phyloP scores from a whole-genome alignment of 2,113 vertebrate species.

The Peromyscus polionotus region DNA sequence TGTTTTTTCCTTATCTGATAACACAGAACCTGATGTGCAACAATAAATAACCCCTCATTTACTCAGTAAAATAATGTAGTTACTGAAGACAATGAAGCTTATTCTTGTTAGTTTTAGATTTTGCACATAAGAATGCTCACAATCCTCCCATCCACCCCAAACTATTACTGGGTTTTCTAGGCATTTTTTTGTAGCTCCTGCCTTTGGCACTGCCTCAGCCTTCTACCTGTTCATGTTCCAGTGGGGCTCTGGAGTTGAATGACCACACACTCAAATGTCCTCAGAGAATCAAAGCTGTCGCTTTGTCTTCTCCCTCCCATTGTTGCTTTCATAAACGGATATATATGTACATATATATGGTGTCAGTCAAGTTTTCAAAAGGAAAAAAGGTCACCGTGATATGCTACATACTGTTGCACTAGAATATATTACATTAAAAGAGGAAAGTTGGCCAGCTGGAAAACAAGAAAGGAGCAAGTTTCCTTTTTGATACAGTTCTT shows the following conservation, averaged over 20 bases:
- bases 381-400: slow-evolving; percentile 56
- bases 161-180: neutral
- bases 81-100: neutral
- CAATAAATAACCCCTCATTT: slow-evolving; percentile 36
- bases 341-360: neutral
- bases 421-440: slow-evolving; percentile 63
- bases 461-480: slow-evolving; percentile 65
- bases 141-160: neutral
- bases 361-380: slow-evolving; percentile 68
- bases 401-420: slow-evolving; percentile 45
- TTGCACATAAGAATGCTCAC: neutral
- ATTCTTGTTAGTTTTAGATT: neutral
- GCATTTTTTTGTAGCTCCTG: neutral
- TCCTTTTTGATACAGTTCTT: slow-evolving; percentile 52
- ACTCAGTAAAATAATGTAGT: neutral
- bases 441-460: slow-evolving; percentile 36
- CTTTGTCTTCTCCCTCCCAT: slow-evolving; percentile 9
- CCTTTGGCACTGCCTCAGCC: neutral
- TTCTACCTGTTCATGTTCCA: neutral
- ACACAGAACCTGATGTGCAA: neutral
- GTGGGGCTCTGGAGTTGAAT: neutral
- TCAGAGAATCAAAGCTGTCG: slow-evolving; percentile 37
- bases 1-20: neutral
- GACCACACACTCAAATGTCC: slow-evolving; percentile 30
- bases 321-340: slow-evolving; percentile 45